These are phyloP conservation scores for Rosalia funebris DNA, from an alignment of 2,888 invertebrate genomes.

Conservation along the genomic window DNA sequence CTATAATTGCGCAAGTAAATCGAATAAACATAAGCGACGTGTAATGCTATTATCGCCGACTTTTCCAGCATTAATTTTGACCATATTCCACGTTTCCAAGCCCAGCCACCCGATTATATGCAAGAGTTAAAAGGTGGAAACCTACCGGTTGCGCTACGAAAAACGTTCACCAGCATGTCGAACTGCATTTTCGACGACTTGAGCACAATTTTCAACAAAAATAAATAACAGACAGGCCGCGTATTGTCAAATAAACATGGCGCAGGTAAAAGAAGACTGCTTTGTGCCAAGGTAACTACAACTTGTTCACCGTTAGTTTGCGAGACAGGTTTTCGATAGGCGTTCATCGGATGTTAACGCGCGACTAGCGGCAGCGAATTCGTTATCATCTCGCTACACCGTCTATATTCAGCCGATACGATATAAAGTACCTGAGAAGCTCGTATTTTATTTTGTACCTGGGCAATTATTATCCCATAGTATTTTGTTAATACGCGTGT, in stretches of 20 bases:
- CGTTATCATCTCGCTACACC: background rate
- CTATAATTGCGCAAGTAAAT: too few relatives aligned
- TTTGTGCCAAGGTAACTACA: constrained; percentile 47
- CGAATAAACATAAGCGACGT: too few relatives aligned
- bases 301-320: constrained; percentile 47
- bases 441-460: too few relatives aligned
- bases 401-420: too few relatives aligned
- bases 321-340: constrained; percentile 42
- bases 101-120: background rate
- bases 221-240: constrained; percentile 24
- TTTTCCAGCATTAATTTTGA: too few relatives aligned
- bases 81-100: constrained; percentile 12
- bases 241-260: constrained; percentile 46
- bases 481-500: too few relatives aligned
- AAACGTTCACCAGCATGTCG: constrained; percentile 57
- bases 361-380: constrained; percentile 3
- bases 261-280: constrained; percentile 48
- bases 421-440: too few relatives aligned
- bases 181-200: constrained; percentile 54
- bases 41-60: too few relatives aligned
- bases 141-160: constrained; percentile 55
- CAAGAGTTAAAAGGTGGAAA: constrained; percentile 11
- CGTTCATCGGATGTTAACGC: constrained; percentile 28
- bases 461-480: too few relatives aligned
- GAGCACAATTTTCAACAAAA: constrained; percentile 21